Percentiles rank a stretch among this genome's conserved stretches.
Conservation (phyloP, 2,113 vertebrate genomes). For the Oncorhynchus nerka region DNA sequence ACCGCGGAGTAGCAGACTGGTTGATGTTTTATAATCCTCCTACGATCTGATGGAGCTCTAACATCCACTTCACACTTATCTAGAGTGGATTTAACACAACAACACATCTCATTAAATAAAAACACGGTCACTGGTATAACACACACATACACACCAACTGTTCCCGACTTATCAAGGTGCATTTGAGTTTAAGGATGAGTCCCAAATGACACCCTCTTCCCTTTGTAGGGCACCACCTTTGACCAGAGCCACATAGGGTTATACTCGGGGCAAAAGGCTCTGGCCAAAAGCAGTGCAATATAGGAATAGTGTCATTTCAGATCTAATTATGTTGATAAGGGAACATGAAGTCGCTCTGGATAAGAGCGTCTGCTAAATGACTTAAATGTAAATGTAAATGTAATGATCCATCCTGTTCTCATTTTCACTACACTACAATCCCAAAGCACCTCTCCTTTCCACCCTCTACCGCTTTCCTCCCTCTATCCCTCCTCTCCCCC, state of each 20-base stretch:
- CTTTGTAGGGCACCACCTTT: no score
- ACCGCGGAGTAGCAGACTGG: conserved; percentile 69
- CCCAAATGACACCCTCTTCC: no score
- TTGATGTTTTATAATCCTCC: neutral
- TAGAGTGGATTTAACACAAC: neutral
- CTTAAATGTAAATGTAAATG: no score
- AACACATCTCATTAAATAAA: no score
- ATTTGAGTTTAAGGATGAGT: neutral
- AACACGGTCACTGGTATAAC: no score
- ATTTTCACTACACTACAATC: no score
- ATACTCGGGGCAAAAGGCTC: neutral
- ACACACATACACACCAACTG: neutral
- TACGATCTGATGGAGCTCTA: neutral
- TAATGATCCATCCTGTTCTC: neutral
- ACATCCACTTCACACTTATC: neutral
- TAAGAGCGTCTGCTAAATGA: no score
- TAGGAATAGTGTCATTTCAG: neutral
- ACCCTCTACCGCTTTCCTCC: neutral
- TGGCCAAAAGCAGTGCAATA: no score
- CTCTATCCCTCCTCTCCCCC: neutral
- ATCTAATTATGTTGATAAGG: neutral
- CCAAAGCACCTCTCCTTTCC: neutral
- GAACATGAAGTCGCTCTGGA: no score
- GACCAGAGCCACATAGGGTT: no score
- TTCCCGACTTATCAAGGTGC: neutral